These are phyloP conservation scores for Pissodes strobi DNA, from an alignment of 1,140 invertebrate species.

Conservation along the genomic window DNA sequence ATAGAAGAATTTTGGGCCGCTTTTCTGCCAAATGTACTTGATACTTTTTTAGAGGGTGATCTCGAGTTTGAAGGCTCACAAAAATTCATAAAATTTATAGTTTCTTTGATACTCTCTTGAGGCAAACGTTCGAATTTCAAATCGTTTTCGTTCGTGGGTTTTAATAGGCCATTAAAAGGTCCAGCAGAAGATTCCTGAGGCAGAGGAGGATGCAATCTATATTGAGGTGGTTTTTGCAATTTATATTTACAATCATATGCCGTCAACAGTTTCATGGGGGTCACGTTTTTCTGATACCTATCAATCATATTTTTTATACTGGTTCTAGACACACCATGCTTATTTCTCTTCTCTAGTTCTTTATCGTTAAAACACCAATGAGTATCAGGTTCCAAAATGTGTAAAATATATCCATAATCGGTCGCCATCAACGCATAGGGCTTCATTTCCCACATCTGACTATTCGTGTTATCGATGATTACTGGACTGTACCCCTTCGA, in stretches of 20 bases:
- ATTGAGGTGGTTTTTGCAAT: conserved; percentile 37
- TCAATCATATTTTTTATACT: conserved; percentile 71
- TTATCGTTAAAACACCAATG: conserved; percentile 44
- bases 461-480: conserved; percentile 88
- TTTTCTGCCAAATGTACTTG: too few relatives aligned
- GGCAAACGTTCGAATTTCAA: background rate
- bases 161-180: background rate
- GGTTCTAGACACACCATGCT: conserved; percentile 67
- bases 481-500: conserved; percentile 69
- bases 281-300: conserved; percentile 48
- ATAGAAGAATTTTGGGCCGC: conserved; percentile 1
- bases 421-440: conserved; percentile 69
- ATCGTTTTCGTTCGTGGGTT: background rate
- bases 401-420: conserved; percentile 66
- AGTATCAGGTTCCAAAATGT: conserved; percentile 17
- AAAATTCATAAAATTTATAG: conserved; percentile 40
- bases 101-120: too few relatives aligned
- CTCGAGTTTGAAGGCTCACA: conserved; percentile 17
- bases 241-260: conserved; percentile 36
- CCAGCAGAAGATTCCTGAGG: background rate
- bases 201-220: conserved; percentile 39
- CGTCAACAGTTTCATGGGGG: conserved; percentile 44
- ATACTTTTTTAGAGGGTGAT: background rate
- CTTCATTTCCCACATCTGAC: conserved; percentile 78
- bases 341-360: conserved; percentile 64